phyloP scores from a whole-genome alignment of 1,140 invertebrate species.

The Megalonaias nervosa region DNA sequence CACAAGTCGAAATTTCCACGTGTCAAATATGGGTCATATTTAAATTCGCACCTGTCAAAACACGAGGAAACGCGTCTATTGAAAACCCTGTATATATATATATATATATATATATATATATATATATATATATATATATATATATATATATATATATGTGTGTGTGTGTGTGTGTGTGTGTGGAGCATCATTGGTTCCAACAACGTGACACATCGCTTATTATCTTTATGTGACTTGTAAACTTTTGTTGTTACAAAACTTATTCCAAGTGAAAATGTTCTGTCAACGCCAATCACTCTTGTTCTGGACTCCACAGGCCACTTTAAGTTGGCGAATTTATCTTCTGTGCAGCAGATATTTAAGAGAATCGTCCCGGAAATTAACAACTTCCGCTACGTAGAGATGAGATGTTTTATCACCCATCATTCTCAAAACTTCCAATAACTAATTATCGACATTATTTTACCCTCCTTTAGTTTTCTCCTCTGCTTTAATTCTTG shows the following conservation, averaged over 20 bases:
- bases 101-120: too few species aligned
- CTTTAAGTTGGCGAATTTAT: not conserved
- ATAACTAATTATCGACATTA: conserved; percentile 9
- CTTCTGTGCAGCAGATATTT: conserved; percentile 16
- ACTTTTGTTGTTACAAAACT: conserved; percentile 29
- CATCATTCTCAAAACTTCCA: conserved; percentile 16
- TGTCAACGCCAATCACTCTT: conserved; percentile 2
- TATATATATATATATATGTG: too few species aligned
- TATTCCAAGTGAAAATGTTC: conserved; percentile 21
- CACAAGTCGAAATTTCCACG: too few species aligned
- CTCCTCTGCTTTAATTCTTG: too few species aligned
- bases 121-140: too few species aligned
- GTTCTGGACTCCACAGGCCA: not conserved
- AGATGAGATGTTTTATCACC: not conserved
- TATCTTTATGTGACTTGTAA: conserved; percentile 12
- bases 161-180: too few species aligned
- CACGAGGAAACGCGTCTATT: too few species aligned
- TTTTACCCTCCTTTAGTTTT: conserved; percentile 1
- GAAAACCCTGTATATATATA: too few species aligned
- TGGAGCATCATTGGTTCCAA: too few species aligned
- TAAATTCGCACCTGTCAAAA: too few species aligned
- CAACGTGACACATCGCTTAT: too few species aligned
- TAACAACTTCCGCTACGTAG: conserved; percentile 12
- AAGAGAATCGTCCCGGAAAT: not conserved
- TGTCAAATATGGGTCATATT: too few species aligned